phyloP scores from a whole-genome alignment of 2,888 invertebrate species.

The Dysmachus trigonus region DNA sequence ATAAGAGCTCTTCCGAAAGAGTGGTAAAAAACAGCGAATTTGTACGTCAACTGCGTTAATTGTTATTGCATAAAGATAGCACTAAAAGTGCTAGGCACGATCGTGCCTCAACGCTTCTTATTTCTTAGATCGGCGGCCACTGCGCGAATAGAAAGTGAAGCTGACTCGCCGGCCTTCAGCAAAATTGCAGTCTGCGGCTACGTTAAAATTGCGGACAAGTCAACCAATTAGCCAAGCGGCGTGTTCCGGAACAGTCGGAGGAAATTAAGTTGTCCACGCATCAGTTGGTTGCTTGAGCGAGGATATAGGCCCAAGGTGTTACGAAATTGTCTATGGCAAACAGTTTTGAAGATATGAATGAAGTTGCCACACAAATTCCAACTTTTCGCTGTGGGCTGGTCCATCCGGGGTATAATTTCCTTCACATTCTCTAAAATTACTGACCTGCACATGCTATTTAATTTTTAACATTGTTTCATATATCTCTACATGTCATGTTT shows the following conservation, averaged over 20 bases:
- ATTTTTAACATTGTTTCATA: neutral
- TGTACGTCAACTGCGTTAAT: neutral
- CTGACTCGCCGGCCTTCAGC: neutral
- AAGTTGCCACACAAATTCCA: neutral
- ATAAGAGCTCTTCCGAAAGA: neutral
- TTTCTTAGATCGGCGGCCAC: neutral
- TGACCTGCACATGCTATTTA: neutral
- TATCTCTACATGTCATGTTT: neutral
- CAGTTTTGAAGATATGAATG: neutral
- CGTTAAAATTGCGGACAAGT: neutral
- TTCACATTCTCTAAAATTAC: neutral
- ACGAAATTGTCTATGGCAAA: neutral
- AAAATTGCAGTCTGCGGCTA: neutral
- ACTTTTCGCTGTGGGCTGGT: neutral
- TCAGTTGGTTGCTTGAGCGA: neutral
- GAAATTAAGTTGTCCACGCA: neutral
- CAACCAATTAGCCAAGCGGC: neutral
- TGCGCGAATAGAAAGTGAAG: slow-evolving; percentile 14
- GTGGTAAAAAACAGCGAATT: neutral
- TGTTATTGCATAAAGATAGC: neutral
- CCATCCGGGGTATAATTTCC: neutral
- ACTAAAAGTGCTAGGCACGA: neutral
- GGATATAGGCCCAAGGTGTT: neutral
- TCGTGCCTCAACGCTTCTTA: neutral
- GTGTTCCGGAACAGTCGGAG: neutral